Conservation (phyloP, 2,113 vertebrate genomes). For the Amazona guildingii region DNA sequence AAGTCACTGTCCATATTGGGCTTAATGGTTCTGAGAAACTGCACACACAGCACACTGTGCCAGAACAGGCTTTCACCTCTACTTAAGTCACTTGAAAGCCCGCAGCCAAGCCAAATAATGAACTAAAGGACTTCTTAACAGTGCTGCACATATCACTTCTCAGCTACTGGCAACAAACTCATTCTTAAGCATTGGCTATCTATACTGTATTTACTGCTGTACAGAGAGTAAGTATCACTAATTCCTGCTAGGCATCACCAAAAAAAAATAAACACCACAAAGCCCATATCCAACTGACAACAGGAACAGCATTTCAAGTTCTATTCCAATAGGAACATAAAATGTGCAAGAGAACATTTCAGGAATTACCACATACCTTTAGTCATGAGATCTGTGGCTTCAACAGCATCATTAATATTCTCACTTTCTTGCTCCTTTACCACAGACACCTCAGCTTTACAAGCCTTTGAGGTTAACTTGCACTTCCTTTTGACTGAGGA, state of each 20-base stretch:
- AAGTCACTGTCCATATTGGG: neutral
- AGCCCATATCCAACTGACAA: neutral
- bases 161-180: neutral
- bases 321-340: neutral
- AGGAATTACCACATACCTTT: constrained; percentile 76
- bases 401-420: constrained; percentile 56
- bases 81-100: neutral
- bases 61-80: neutral
- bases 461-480: constrained; percentile 76
- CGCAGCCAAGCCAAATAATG: neutral
- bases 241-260: neutral
- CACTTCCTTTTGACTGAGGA: constrained; percentile 82
- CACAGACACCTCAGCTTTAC: constrained; percentile 73
- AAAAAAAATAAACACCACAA: neutral
- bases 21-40: neutral
- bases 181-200: neutral
- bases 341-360: neutral
- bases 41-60: neutral
- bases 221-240: neutral
- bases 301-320: neutral
- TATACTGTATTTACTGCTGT: neutral
- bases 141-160: neutral
- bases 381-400: constrained; percentile 86
- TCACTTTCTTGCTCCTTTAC: constrained; percentile 77
- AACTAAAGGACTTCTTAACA: neutral